These are phyloP conservation scores for Tetrax tetrax DNA, from an alignment of 2,113 vertebrate genomes.

Conservation along the genomic window DNA sequence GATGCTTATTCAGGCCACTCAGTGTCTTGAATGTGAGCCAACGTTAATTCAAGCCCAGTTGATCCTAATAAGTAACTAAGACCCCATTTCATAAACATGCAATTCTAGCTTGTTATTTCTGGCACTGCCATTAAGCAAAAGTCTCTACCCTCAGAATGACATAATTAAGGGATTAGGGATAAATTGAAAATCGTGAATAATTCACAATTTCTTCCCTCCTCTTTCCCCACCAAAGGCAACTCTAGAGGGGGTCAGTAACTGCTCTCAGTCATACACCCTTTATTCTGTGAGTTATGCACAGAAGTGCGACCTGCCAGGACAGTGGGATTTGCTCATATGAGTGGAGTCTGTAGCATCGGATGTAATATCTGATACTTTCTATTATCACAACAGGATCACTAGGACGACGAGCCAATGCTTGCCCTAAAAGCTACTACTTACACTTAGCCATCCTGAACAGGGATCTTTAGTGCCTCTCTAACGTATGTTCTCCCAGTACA, in stretches of 20 bases:
- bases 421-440: background rate
- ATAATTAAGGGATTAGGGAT: constrained; percentile 55
- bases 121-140: constrained; percentile 49
- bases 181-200: constrained; percentile 35
- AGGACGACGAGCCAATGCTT: background rate
- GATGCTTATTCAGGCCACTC: constrained; percentile 15
- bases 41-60: constrained; percentile 56
- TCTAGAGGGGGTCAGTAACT: background rate
- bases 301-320: background rate
- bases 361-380: background rate
- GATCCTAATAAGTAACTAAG: constrained; percentile 65
- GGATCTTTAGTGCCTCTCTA: background rate
- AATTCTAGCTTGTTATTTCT: constrained; percentile 67
- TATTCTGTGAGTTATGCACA: background rate
- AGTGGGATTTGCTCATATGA: background rate
- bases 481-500: background rate
- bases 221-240: background rate
- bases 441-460: background rate
- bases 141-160: background rate
- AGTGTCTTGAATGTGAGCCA: constrained; percentile 50
- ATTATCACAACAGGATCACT: background rate
- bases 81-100: constrained; percentile 62
- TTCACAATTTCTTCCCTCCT: background rate
- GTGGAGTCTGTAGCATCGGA: background rate
- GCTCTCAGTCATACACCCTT: background rate